Base-by-base conservation (phyloP, 2,113 vertebrate species). In the Leptobrachium ailaonicum region DNA sequence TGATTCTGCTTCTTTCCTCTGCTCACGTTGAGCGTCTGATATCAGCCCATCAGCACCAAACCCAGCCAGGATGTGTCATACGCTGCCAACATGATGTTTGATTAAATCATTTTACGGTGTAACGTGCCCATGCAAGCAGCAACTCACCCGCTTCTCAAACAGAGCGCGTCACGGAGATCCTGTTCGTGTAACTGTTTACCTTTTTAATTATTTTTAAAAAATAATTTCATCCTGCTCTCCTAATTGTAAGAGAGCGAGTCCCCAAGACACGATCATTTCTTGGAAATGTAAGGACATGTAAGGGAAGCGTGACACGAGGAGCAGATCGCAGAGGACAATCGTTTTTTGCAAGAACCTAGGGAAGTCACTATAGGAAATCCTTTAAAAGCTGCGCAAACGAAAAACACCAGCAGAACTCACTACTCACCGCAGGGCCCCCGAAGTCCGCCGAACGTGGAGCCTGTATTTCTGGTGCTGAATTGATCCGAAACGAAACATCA, bases 361-460 rank as follows among this genome's bases (percentile, higher is more conserved):
- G 60, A 73, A 73, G 77, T 73, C 77, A 40, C 76, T 78, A 4
- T 71, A 42, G 76, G 76, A 78, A 78, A 71, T 60, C n/a, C 42
- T 6, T 14, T 7, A 41, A 43, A 42, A 42, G 6, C 50, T 12
- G 50, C 50, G n/a, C 32, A 12, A 43, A 42, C 4, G 56, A 60
- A 60, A 50, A 32, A 32, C 20, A 32, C 20, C 20, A 32, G 20
- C 20, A 32, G 20, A 32, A 32, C 20, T 32, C 20, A 32, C 20
- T 32, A 32, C 20, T 32, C 20, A 32, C 20, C 20, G 20, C 20
- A 32, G 20, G 20, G 20, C 20, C 20, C 20, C 20, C 20, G 20
- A 32, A 32, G 20, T 32, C 20, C 20, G 20, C 20, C 20, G 20
- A 32, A 32, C 20, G 20, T 32, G 20, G 20, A 32, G 20, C 20